Evolutionary conservation across 2,113 vertebrate genomes (phyloP), one percentile per base, ranked within the genome.

Genomic region (Dolichallabes microphthalmus): DNA sequence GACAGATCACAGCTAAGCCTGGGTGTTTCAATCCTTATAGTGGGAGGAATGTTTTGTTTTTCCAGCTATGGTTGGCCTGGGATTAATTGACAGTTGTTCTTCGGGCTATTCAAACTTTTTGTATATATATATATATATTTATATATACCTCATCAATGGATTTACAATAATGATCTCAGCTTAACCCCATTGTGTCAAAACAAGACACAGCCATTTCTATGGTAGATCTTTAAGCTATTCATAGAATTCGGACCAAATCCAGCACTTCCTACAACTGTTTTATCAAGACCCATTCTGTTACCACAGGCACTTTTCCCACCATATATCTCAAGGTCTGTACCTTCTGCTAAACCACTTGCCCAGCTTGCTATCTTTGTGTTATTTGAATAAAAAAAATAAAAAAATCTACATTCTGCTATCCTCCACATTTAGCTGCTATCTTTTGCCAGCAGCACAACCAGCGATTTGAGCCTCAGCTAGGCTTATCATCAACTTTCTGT

Each of bases 1-100:
- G 93, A 94, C 91, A 45, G 91, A 95, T 94, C 88, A 90, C 87
- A 85, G 83, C 88, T 85, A 89, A 89, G 64, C 90, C 90, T 90
- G 90, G 88, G 90, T 88, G 79, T 84, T 90, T 91, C 88, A 80
- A 90, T 88, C 86, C 85, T 88, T 87, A 80, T 82, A 15, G 73
- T 63, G 69, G 75, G 53, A 83, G 68, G 85, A 66, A 27, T 55
- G 79, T 79, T 39, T 77, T 87, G 85, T 22, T n/a, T 19, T 27
- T 66, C 55, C 79, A 57, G 58, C 57, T 88, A 83, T 87, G 45
- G 86, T 73, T 85, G 86, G 87, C 76, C 85, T 90, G 84, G 76
- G 80, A 82, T 83, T 89, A 90, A 93, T 92, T 91, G 90, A 90
- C 90, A 87, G 86, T 91, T 90, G 88, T 90, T 87, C 90, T 85